phyloP scores from a whole-genome alignment of 2,888 invertebrate genomes.

The Empis stercorea region DNA sequence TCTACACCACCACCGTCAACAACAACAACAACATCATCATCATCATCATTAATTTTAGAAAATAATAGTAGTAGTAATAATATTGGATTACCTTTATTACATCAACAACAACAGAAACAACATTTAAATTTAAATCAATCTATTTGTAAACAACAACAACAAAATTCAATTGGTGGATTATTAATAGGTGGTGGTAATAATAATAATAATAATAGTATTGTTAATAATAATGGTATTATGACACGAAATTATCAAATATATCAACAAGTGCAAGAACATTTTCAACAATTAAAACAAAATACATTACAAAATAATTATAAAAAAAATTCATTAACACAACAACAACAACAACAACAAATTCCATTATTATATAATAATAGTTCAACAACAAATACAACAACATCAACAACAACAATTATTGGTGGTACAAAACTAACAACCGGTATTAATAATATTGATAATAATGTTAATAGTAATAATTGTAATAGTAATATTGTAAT shows the following conservation, averaged over 20 bases:
- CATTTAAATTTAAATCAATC: neutral
- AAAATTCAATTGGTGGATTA: slow-evolving; percentile 6
- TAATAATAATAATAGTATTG: neutral
- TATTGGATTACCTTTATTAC: slow-evolving; percentile 5
- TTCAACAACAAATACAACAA: neutral
- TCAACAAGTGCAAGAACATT: slow-evolving; percentile 20
- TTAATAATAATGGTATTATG: slow-evolving; percentile 19
- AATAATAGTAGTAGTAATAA: neutral
- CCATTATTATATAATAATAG: neutral
- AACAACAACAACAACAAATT: neutral
- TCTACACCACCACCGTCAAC: slow-evolving; percentile 15
- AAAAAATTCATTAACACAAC: neutral
- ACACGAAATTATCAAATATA: slow-evolving; percentile 18
- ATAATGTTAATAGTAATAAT: neutral
- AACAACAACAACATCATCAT: slow-evolving; percentile 14
- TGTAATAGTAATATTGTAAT: neutral
- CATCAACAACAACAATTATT: slow-evolving; percentile 5
- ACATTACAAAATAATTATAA: neutral
- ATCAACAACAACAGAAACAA: slow-evolving; percentile 11
- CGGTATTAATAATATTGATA: neutral
- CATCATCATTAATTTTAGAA: slow-evolving; percentile 1
- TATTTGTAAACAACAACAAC: no score
- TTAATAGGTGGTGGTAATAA: neutral
- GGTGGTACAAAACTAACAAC: neutral
- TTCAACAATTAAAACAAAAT: slow-evolving; percentile 4